Percentiles rank a stretch among this genome's conserved stretches.
Conservation (phyloP, 2,113 vertebrate genomes). For the Xiphophorus maculatus region DNA sequence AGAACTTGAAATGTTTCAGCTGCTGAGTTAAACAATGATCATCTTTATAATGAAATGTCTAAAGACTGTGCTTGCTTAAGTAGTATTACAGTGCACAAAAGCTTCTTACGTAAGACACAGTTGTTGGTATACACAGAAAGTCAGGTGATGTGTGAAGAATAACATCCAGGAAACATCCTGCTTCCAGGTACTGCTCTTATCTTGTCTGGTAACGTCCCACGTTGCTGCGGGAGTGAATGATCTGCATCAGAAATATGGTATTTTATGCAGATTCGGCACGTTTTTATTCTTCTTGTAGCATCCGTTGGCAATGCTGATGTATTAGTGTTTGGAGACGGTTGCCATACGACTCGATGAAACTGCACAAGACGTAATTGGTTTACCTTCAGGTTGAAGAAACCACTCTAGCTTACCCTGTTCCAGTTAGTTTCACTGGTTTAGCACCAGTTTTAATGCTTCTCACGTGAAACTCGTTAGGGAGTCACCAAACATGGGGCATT, state of each 20-base stretch:
- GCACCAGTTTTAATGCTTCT: conserved; percentile 61
- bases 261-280: conserved; percentile 4
- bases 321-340: conserved; percentile 22
- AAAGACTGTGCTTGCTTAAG: conserved; percentile 15
- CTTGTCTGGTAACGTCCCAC: neutral
- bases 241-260: neutral
- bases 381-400: conserved; percentile 19
- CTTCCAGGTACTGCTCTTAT: neutral
- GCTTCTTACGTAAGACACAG: conserved; percentile 41
- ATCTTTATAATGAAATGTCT: conserved; percentile 12
- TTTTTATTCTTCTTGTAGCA: conserved; percentile 2
- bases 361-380: conserved; percentile 26
- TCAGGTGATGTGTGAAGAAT: conserved; percentile 33
- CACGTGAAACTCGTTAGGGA: conserved; percentile 73
- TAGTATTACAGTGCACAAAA: conserved; percentile 23
- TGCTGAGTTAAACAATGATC: neutral
- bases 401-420: neutral
- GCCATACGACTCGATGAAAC: conserved; percentile 38
- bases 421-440: conserved; percentile 26
- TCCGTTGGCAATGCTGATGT: conserved; percentile 4
- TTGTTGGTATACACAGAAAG: conserved; percentile 26
- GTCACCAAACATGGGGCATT: conserved; percentile 39
- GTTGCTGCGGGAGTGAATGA: too few relatives aligned
- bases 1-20: neutral
- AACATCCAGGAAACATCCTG: neutral